phyloP scores from a whole-genome alignment of 2,113 vertebrate genomes.

The Lophotis ruficrista region DNA sequence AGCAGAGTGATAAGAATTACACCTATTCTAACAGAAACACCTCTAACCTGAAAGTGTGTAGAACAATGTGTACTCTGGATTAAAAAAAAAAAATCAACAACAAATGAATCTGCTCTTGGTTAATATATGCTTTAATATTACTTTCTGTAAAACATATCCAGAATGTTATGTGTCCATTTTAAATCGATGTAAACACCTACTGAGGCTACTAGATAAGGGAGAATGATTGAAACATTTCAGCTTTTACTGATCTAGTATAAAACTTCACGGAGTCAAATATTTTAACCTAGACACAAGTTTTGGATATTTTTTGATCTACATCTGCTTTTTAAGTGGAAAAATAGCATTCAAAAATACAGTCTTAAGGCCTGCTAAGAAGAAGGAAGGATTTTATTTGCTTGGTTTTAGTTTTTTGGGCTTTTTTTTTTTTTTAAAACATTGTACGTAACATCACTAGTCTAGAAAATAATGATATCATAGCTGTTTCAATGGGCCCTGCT shows the following conservation, averaged over 20 bases:
- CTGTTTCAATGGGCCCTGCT: neutral
- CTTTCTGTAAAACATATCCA: neutral
- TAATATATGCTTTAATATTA: neutral
- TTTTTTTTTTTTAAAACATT: too few relatives aligned
- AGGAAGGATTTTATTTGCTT: neutral
- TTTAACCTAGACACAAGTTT: neutral
- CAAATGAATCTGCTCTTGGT: neutral
- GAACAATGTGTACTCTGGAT: neutral
- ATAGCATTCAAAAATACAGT: neutral
- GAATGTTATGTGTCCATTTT: neutral
- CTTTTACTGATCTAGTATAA: neutral
- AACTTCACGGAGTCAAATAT: neutral
- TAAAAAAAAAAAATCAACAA: neutral
- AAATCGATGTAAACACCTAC: neutral
- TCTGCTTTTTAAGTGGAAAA: neutral
- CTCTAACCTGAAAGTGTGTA: neutral
- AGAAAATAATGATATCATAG: neutral
- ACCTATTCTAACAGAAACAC: neutral
- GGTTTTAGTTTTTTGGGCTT: neutral
- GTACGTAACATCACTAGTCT: neutral
- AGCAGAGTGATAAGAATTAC: neutral
- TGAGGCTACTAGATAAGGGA: neutral
- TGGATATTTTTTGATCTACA: neutral
- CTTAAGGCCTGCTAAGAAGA: neutral
- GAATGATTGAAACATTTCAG: neutral